Evolutionary conservation across 2,113 vertebrate genomes (phyloP).

Genomic region (Hemibagrus wyckioides): DNA sequence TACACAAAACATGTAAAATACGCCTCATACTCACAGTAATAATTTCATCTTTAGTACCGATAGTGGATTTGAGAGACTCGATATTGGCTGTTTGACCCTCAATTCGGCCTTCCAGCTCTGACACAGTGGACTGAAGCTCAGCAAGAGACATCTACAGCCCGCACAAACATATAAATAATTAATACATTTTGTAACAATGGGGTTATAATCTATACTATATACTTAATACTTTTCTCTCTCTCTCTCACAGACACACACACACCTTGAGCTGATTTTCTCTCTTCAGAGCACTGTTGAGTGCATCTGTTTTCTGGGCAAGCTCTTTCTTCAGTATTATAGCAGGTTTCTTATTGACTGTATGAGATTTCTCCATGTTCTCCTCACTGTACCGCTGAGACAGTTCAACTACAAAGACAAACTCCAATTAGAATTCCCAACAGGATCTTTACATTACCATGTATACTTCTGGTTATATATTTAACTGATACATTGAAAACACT

Average conservation of each 20-base stretch:
- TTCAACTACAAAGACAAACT: slow-evolving; percentile 61
- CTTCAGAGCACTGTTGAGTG: slow-evolving; percentile 73
- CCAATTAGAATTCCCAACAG: neutral
- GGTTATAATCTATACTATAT: neutral
- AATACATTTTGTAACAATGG: neutral
- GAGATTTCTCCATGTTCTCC: slow-evolving; percentile 58
- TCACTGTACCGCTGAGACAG: slow-evolving; percentile 65
- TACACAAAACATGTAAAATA: neutral
- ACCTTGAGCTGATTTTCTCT: slow-evolving; percentile 77
- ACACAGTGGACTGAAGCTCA: slow-evolving; percentile 67
- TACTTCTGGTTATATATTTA: neutral
- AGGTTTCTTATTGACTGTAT: slow-evolving; percentile 60
- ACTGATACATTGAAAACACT: neutral
- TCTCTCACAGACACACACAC: slow-evolving; percentile 8
- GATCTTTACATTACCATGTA: neutral
- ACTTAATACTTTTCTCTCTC: neutral
- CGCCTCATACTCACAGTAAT: slow-evolving; percentile 65
- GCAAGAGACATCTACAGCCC: slow-evolving; percentile 67
- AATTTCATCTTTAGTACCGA: slow-evolving; percentile 76
- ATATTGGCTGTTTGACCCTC: slow-evolving; percentile 68
- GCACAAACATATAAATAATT: neutral
- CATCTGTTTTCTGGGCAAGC: slow-evolving; percentile 71
- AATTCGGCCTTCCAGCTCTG: slow-evolving; percentile 65
- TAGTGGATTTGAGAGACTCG: slow-evolving; percentile 69
- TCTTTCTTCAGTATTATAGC: slow-evolving; percentile 71